A percentile compares a stretch with the other conserved stretches of the same genome.
phyloP scores from a whole-genome alignment of 2,113 vertebrate species.

The Bagarius yarrelli region DNA sequence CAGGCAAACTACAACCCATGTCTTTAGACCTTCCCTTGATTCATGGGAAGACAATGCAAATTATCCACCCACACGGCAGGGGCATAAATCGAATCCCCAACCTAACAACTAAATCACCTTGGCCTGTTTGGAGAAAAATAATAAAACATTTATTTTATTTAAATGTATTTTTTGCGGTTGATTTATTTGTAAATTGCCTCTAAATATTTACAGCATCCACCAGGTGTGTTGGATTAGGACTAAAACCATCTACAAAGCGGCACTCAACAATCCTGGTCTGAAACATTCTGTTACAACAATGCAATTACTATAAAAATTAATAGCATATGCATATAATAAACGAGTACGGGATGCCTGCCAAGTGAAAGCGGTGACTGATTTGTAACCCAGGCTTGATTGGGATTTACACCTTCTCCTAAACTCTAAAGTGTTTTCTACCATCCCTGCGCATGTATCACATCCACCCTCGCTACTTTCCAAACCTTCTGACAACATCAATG shows the following conservation, averaged over 20 bases:
- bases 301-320: not conserved
- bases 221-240: not conserved
- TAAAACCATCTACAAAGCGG: not conserved
- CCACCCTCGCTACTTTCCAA: constrained; percentile 39
- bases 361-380: not conserved
- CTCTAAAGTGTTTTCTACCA: not conserved
- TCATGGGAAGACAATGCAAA: no score
- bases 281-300: not conserved
- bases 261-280: not conserved
- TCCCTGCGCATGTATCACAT: constrained; percentile 12
- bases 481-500: constrained; percentile 50
- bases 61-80: no score
- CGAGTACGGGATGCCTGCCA: not conserved
- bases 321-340: constrained; percentile 6
- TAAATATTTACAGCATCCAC: not conserved
- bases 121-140: no score
- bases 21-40: no score
- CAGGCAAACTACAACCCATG: no score
- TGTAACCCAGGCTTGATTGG: no score
- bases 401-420: not conserved
- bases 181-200: not conserved
- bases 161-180: no score
- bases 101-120: no score
- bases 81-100: no score
- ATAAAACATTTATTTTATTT: no score